Evolutionary conservation across 2,888 invertebrate species (phyloP).

Genomic region (Laspeyria flexula): DNA sequence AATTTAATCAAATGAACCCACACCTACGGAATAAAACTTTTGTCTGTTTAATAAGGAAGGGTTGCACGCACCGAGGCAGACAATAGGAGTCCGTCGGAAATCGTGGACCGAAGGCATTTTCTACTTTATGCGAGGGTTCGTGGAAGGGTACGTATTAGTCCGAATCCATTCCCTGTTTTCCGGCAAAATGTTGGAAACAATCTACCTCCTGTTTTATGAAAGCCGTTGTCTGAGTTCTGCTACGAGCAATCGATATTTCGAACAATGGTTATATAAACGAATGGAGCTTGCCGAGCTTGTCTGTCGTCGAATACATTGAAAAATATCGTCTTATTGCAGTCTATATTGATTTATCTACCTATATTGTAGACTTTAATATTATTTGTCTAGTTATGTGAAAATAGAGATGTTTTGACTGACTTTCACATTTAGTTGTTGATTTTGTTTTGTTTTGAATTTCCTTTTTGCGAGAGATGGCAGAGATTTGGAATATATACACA

Average conservation of each 20-base stretch:
- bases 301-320: constrained; percentile 7
- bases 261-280: constrained; percentile 41
- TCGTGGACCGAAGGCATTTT: constrained; percentile 73
- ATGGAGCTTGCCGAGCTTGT: constrained; percentile 17
- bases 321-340: no score
- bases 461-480: no score
- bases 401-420: no score
- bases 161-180: constrained; percentile 78
- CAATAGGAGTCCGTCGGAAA: constrained; percentile 75
- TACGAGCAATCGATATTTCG: constrained; percentile 39
- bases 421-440: no score
- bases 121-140: constrained; percentile 77
- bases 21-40: constrained; percentile 67
- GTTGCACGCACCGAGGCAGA: constrained; percentile 75
- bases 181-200: constrained; percentile 75
- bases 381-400: no score
- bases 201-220: constrained; percentile 73
- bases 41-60: constrained; percentile 67
- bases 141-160: constrained; percentile 73
- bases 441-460: no score
- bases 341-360: no score
- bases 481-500: no score
- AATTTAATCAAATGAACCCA: constrained; percentile 59
- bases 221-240: constrained; percentile 56
- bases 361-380: no score